Percentiles rank a stretch among this genome's conserved stretches.
phyloP scores from a whole-genome alignment of 2,888 invertebrate species.

The Chalcosyrphus nemorum region DNA sequence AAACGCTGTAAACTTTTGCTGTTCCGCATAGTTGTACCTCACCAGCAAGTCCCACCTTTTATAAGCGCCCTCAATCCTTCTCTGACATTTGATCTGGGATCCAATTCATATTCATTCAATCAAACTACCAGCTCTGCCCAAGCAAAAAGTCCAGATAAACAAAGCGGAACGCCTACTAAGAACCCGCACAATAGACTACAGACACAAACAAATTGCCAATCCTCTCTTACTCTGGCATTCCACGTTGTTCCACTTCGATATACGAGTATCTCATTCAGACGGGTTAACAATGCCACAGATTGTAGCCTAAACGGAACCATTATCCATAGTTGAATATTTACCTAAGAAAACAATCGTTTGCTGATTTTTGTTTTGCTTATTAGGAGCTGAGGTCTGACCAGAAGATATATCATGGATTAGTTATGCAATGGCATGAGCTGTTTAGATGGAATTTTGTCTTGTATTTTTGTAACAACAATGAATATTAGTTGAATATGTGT shows the following conservation, averaged over 20 bases:
- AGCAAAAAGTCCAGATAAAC: background rate
- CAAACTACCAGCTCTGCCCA: background rate
- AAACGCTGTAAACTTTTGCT: background rate
- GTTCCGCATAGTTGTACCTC: background rate
- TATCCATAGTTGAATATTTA: background rate
- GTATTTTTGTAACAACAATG: slow-evolving; percentile 5
- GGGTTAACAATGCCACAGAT: background rate
- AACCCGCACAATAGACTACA: background rate
- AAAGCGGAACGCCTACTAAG: background rate
- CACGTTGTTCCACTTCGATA: slow-evolving; percentile 11
- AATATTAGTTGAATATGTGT: slow-evolving; percentile 16
- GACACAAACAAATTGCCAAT: slow-evolving; percentile 10
- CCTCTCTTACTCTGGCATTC: background rate
- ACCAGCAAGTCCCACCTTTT: background rate
- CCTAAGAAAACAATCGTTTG: background rate
- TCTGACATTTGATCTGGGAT: slow-evolving; percentile 28
- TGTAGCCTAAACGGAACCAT: slow-evolving; percentile 12
- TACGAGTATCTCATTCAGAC: background rate
- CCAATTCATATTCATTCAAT: slow-evolving; percentile 34
- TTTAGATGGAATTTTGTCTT: background rate
- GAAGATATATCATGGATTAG: slow-evolving; percentile 3
- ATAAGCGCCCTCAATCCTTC: background rate
- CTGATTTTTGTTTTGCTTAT: slow-evolving; percentile 14
- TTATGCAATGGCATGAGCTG: slow-evolving; percentile 1
- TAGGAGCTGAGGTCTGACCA: slow-evolving; percentile 7